Evolutionary conservation across 1,140 invertebrate genomes (phyloP).

Genomic region (Danaus plexippus): DNA sequence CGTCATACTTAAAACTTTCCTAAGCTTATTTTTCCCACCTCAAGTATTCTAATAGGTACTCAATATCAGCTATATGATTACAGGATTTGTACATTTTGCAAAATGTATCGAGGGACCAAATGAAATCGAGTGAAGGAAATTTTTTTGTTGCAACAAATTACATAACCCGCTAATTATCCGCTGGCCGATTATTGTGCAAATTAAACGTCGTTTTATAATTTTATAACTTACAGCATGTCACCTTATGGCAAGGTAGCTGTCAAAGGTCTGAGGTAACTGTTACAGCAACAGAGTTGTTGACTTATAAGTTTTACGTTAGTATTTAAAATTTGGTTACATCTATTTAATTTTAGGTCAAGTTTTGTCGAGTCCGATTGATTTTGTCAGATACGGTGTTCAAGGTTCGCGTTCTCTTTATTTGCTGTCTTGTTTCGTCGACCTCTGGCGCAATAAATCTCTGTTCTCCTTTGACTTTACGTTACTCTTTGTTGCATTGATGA

Average conservation of each 20-base stretch:
- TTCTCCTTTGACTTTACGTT: slow-evolving; percentile 56
- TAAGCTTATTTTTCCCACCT: no score
- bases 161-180: slow-evolving; percentile 12
- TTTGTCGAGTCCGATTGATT: slow-evolving; percentile 68
- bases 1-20: no score
- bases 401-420: slow-evolving; percentile 70
- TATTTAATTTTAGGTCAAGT: slow-evolving; percentile 66
- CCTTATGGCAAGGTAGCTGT: slow-evolving; percentile 6
- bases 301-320: neutral
- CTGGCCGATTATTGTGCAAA: slow-evolving; percentile 16
- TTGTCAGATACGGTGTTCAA: slow-evolving; percentile 69
- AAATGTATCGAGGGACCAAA: no score
- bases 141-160: slow-evolving; percentile 3
- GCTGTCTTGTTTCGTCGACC: slow-evolving; percentile 66
- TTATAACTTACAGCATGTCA: slow-evolving; percentile 15
- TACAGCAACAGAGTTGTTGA: neutral
- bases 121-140: no score
- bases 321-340: slow-evolving; percentile 42
- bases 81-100: no score
- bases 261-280: slow-evolving; percentile 8
- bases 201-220: slow-evolving; percentile 13
- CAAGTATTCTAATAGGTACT: no score
- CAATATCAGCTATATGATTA: no score
- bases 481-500: slow-evolving; percentile 62
- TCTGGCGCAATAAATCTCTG: slow-evolving; percentile 65